Percentiles rank a stretch among this genome's conserved stretches.
Conservation (phyloP, 1,140 invertebrate genomes). For the Hyphantria cunea region DNA sequence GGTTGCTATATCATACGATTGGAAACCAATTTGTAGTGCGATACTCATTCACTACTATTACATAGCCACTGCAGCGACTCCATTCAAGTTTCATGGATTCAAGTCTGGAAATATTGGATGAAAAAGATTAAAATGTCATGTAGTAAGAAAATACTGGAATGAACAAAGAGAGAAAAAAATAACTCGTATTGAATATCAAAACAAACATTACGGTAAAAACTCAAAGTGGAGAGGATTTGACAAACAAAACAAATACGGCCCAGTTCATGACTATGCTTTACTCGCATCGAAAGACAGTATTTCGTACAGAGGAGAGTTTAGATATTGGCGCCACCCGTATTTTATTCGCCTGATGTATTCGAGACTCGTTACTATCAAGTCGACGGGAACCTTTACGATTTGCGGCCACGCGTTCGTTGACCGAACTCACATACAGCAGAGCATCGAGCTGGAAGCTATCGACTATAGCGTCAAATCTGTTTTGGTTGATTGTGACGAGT, state of each 20-base stretch:
- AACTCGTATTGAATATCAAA: no score
- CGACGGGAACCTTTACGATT: background rate
- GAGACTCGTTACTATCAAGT: background rate
- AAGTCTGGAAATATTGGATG: background rate
- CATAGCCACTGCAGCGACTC: background rate
- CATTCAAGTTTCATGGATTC: background rate
- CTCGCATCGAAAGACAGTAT: background rate
- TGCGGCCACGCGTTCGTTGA: constrained; percentile 2
- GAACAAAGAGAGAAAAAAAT: no score
- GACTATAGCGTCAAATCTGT: constrained; percentile 15
- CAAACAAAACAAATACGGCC: no score
- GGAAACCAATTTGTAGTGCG: background rate
- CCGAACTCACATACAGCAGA: background rate
- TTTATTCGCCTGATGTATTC: background rate
- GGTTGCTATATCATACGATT: background rate
- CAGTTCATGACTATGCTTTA: no score
- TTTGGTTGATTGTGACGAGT: constrained; percentile 32
- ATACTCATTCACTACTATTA: background rate
- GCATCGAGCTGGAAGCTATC: constrained; percentile 1
- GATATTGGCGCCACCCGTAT: background rate
- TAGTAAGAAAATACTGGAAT: background rate
- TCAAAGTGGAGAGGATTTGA: no score
- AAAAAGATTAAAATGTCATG: background rate
- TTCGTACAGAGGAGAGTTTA: background rate
- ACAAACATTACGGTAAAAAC: no score